Evolutionary conservation across 2,888 invertebrate genomes (phyloP).

Genomic region (Brenthis daphne): DNA sequence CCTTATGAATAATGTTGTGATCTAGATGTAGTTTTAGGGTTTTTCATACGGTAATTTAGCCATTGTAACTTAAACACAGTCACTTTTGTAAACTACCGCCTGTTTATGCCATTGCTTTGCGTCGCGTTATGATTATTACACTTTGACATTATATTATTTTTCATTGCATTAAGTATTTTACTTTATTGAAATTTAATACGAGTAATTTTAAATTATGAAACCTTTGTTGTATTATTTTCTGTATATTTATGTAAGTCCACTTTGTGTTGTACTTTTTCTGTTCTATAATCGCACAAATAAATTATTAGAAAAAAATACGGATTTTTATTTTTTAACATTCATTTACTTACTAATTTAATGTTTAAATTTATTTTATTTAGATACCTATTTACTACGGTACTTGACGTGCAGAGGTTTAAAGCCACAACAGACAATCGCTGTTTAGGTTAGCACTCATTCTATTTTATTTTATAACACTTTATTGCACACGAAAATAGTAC

Average conservation of each 20-base stretch:
- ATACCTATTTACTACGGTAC: too few relatives aligned
- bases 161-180: background rate
- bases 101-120: slow-evolving; percentile 16
- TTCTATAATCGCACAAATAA: slow-evolving; percentile 44
- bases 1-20: slow-evolving; percentile 24
- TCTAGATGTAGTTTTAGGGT: slow-evolving; percentile 15
- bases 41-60: slow-evolving; percentile 6
- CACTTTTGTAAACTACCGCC: slow-evolving; percentile 4
- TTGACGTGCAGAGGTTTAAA: too few relatives aligned
- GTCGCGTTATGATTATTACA: background rate
- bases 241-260: slow-evolving; percentile 34
- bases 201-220: slow-evolving; percentile 5
- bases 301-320: slow-evolving; percentile 29
- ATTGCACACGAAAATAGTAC: too few relatives aligned
- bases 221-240: slow-evolving; percentile 30
- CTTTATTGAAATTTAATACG: background rate
- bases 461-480: too few relatives aligned
- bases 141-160: slow-evolving; percentile 7
- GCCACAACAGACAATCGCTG: too few relatives aligned
- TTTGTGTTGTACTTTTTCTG: slow-evolving; percentile 33
- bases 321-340: slow-evolving; percentile 17
- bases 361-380: too few relatives aligned
- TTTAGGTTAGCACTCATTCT: too few relatives aligned
- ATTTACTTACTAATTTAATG: too few relatives aligned
- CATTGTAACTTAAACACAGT: background rate